These are phyloP conservation scores for Casuarius casuarius DNA, from an alignment of 2,113 vertebrate genomes.

Conservation along the genomic window DNA sequence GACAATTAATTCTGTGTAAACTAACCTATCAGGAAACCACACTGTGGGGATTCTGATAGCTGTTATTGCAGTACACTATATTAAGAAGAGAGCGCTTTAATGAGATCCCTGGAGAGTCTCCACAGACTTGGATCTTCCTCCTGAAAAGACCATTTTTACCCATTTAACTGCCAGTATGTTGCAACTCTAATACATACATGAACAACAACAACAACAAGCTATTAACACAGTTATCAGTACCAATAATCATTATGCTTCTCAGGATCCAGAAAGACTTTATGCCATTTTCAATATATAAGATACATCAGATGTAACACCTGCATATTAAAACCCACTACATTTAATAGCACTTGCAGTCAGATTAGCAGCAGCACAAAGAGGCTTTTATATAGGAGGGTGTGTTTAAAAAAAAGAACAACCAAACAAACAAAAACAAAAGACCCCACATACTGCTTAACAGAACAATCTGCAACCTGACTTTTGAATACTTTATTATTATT, in stretches of 20 bases:
- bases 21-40: conserved; percentile 70
- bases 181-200: not conserved
- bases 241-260: not conserved
- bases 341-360: not conserved
- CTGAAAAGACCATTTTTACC: conserved; percentile 68
- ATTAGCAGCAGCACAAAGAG: not conserved
- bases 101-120: conserved; percentile 75
- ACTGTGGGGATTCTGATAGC: conserved; percentile 65
- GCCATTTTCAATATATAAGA: not conserved
- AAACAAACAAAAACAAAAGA: not conserved
- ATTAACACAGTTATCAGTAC: conserved; percentile 38
- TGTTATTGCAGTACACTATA: conserved; percentile 48
- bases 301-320: not conserved
- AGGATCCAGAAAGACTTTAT: not conserved
- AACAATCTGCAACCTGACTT: not conserved
- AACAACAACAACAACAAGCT: not conserved
- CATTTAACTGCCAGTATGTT: conserved; percentile 36
- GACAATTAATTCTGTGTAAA: conserved; percentile 80
- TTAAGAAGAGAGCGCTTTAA: conserved; percentile 72
- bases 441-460: not conserved
- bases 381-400: not conserved
- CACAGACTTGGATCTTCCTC: conserved; percentile 26
- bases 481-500: not conserved
- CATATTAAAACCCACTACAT: not conserved
- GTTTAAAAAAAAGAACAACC: not conserved